phyloP scores from a whole-genome alignment of 2,113 vertebrate genomes.

The Eretmochelys imbricata region DNA sequence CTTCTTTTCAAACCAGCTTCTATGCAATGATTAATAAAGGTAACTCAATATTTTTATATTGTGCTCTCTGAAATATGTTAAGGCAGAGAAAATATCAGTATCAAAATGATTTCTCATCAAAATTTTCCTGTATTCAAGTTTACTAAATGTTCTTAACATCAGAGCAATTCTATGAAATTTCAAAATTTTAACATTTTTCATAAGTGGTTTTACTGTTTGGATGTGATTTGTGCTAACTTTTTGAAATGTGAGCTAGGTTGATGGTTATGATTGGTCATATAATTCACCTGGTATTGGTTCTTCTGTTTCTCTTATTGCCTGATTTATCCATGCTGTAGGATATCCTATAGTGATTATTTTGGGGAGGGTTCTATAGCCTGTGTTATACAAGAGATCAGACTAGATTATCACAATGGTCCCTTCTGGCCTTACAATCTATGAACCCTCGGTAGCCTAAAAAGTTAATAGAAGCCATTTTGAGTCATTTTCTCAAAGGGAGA shows the following conservation, averaged over 20 bases:
- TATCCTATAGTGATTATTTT: background rate
- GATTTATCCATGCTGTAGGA: background rate
- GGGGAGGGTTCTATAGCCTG: background rate
- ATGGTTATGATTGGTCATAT: background rate
- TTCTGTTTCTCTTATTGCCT: background rate
- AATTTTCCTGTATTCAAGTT: background rate
- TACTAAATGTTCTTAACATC: background rate
- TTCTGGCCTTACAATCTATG: too few species aligned
- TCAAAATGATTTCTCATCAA: background rate
- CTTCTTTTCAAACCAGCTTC: background rate
- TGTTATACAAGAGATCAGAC: background rate
- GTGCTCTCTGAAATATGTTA: background rate
- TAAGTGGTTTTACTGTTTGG: background rate
- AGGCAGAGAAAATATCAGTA: background rate
- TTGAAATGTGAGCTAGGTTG: background rate
- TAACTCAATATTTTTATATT: background rate
- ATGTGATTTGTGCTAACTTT: background rate
- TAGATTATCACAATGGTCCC: too few species aligned
- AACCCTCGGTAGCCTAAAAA: too few species aligned
- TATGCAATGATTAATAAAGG: background rate
- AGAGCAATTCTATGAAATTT: background rate
- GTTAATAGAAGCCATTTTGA: too few species aligned
- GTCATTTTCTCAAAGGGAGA: too few species aligned
- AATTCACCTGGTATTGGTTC: background rate
- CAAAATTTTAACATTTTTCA: background rate